phyloP scores from a whole-genome alignment of 53 echinoderm and acorn worm species.

The Arbacia lixula region DNA sequence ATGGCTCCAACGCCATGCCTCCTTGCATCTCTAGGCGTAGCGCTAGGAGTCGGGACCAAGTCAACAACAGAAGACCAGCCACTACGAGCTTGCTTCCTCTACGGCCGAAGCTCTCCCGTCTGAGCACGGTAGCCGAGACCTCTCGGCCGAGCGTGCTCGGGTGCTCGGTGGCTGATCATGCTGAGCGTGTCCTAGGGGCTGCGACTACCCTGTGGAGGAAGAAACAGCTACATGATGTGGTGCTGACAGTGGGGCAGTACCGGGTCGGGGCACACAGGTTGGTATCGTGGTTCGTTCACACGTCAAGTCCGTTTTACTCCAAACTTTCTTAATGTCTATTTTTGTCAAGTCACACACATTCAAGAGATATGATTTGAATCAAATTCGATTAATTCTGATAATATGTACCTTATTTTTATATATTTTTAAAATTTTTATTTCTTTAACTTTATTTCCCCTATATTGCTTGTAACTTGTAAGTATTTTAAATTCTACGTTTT shows the following conservation, averaged over 20 bases:
- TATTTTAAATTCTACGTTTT: no score
- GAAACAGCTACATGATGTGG: conserved; percentile 85
- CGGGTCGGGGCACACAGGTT: conserved; percentile 77
- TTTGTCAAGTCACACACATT: no score
- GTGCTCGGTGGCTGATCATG: conserved; percentile 16
- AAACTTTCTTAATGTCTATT: no score
- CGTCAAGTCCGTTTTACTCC: no score
- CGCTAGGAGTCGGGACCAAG: background rate
- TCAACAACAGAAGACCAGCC: conserved; percentile 11
- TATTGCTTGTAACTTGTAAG: no score
- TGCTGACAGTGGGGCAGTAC: conserved; percentile 81
- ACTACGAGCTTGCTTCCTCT: conserved; percentile 6
- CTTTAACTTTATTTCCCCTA: no score
- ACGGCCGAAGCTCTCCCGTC: conserved; percentile 38
- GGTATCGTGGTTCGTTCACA: no score
- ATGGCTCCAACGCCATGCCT: conserved; percentile 7
- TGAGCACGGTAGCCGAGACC: conserved; percentile 58
- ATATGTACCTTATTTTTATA: no score
- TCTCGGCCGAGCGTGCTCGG: background rate
- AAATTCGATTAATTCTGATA: no score
- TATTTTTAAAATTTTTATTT: no score
- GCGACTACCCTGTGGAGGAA: conserved; percentile 75
- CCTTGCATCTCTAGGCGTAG: background rate
- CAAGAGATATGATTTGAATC: no score
- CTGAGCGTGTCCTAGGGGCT: conserved; percentile 46